Evolutionary conservation across 2,113 vertebrate species (phyloP).

Genomic region (Psittacus erithacus): DNA sequence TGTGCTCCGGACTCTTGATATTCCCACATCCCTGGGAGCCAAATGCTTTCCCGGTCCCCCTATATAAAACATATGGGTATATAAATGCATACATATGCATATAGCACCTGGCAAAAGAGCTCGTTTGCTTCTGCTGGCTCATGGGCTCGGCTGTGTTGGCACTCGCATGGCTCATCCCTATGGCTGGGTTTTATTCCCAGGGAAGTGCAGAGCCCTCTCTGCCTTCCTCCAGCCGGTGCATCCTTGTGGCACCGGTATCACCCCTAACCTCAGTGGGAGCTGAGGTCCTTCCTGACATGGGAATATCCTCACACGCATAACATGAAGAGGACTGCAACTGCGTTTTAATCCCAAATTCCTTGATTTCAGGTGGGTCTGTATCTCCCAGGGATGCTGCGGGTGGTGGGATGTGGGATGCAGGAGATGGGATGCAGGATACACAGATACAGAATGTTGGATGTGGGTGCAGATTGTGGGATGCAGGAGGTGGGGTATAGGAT

Average conservation of each 20-base stretch:
- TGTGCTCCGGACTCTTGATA: rapidly evolving
- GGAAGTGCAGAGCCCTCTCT: too few species aligned
- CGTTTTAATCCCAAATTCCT: neutral
- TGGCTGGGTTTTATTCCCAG: neutral
- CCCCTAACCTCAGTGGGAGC: neutral
- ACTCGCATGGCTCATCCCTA: rapidly evolving
- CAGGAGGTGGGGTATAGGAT: too few species aligned
- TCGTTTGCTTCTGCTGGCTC: neutral
- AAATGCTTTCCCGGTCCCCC: neutral
- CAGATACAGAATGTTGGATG: neutral
- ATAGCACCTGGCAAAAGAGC: neutral
- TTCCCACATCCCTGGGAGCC: rapidly evolving
- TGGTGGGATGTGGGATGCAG: neutral
- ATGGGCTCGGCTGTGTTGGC: rapidly evolving
- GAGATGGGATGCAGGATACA: neutral
- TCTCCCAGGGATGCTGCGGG: rapidly evolving
- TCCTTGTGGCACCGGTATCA: neutral
- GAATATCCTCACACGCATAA: rapidly evolving
- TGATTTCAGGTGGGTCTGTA: neutral
- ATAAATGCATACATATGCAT: neutral
- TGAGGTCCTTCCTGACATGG: rapidly evolving
- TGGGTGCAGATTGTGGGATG: neutral
- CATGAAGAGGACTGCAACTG: rapidly evolving
- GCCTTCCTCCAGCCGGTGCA: rapidly evolving
- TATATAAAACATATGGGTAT: neutral